Base-by-base conservation (phyloP, 2,888 invertebrate genomes). In the Drosophila paranaensis region DNA sequence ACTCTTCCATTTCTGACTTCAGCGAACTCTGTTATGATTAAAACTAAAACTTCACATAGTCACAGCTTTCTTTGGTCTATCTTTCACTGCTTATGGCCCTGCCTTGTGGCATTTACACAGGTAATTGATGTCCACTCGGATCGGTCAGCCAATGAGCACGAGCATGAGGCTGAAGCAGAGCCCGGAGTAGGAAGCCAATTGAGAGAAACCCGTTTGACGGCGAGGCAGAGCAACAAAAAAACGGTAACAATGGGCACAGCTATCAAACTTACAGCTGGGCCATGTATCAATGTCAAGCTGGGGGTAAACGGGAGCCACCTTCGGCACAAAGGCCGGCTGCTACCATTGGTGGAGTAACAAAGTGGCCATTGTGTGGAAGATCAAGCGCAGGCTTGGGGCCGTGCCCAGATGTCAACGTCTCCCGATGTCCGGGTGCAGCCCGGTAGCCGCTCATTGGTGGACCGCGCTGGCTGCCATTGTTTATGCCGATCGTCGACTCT, bases 251-350 rank as follows among this genome's bases (percentile, higher is more conserved):
- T 88, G 86, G 88, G 77, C 81, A 73, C 81, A 88, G 70, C 86
- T 74, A 86, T 88, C 87, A 86, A 88, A 75, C 74, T 73, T 79
- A 71, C 74, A 71, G 79, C 60, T 68, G 60, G 79, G 88, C 82
- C 81, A 87, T 87, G 85, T 85, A 87, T 89, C 87, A 87, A 87
- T 89, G 87, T 89, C 87, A 89, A 60, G 14, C 54, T 74, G 25
- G 63, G 48, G 65, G 65, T 71, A 64, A 64, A 76, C 78, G 71
- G 81, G 77, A 69, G 62, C 75, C 87, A 79, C 77, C 75, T 81
- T 75, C 70, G 60, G 79, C 42, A 60, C 42, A 62, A 54, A 43
- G 8, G 20, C 37, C 37, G 50, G 50, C 62, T 45, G 50, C 67
- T 76, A 33, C 74, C 69, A 79, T 79, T 79, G 78, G 78, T 60